Conservation (phyloP, 2,113 vertebrate genomes). For the Lepisosteus oculatus region DNA sequence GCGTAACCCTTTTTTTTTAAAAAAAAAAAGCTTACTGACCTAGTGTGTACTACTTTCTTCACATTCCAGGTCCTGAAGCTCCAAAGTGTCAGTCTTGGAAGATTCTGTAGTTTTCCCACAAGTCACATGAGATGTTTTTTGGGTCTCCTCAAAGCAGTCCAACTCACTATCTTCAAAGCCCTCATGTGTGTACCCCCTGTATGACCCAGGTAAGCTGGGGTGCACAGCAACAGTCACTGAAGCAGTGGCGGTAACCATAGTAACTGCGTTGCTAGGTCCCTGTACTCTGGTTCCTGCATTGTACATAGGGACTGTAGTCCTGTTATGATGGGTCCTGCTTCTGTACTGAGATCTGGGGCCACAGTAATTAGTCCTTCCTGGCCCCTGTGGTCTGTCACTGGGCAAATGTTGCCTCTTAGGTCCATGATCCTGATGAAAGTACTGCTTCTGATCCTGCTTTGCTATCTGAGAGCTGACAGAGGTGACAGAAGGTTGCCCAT, state of each 20-base stretch:
- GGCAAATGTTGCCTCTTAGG: slow-evolving; percentile 51
- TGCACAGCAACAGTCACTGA: slow-evolving; percentile 91
- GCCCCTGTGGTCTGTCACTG: slow-evolving; percentile 55
- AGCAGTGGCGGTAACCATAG: slow-evolving; percentile 86
- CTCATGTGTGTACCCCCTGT: slow-evolving; percentile 76
- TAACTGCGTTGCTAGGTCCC: slow-evolving; percentile 62
- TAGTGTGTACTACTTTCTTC: slow-evolving; percentile 56
- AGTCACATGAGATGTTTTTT: slow-evolving; percentile 49
- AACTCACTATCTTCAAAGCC: slow-evolving; percentile 67
- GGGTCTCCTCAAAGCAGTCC: slow-evolving; percentile 67
- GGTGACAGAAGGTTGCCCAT: slow-evolving; percentile 54
- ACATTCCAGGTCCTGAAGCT: slow-evolving; percentile 76
- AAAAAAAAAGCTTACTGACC: slow-evolving; percentile 42
- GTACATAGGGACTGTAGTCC: slow-evolving; percentile 68
- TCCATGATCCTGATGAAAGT: slow-evolving; percentile 34
- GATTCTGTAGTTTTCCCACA: slow-evolving; percentile 54
- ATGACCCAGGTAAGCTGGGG: slow-evolving; percentile 79
- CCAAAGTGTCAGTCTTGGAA: slow-evolving; percentile 65
- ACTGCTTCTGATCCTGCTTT: slow-evolving; percentile 62
- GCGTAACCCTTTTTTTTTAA: too few species aligned
- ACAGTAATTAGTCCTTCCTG: slow-evolving; percentile 56
- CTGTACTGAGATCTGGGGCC: slow-evolving; percentile 49
- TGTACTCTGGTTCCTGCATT: slow-evolving; percentile 49
- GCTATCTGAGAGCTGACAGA: slow-evolving; percentile 55
- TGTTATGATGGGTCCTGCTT: slow-evolving; percentile 64